Conservation (phyloP, 92 coral and sea anemone genomes). For the Metridium senile region DNA sequence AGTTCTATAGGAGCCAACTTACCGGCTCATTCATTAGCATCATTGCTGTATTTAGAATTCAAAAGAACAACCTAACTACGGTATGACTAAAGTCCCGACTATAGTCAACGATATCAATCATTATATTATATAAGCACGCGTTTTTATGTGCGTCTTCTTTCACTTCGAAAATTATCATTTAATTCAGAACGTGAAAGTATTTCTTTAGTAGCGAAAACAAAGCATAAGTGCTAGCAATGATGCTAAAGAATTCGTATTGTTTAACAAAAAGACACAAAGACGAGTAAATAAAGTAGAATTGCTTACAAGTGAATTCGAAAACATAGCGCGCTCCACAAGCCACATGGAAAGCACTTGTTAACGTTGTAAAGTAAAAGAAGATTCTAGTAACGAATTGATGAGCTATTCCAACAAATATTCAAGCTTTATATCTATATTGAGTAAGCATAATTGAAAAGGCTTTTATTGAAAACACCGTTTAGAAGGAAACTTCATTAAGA, state of each 20-base stretch:
- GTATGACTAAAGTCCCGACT: too few relatives aligned
- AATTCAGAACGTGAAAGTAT: not conserved
- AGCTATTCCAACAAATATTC: not conserved
- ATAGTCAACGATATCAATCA: too few relatives aligned
- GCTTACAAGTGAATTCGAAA: too few relatives aligned
- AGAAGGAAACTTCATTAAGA: conserved; percentile 16
- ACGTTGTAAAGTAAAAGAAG: too few relatives aligned
- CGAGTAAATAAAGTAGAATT: not conserved
- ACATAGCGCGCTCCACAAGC: not conserved
- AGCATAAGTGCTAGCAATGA: not conserved
- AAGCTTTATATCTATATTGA: not conserved
- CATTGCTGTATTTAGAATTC: too few relatives aligned
- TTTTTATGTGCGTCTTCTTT: too few relatives aligned
- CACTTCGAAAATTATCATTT: not conserved
- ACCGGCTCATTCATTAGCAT: not conserved
- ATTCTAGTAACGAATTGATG: not conserved
- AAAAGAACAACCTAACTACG: too few relatives aligned
- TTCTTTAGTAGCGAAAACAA: not conserved
- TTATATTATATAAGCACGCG: too few relatives aligned
- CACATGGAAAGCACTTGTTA: too few relatives aligned
- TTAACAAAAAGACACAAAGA: not conserved
- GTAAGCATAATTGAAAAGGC: not conserved
- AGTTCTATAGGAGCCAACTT: not conserved
- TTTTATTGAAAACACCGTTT: conserved; percentile 13
- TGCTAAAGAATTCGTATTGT: not conserved